phyloP scores from a whole-genome alignment of 2,113 vertebrate species.

The Globicephala melas region DNA sequence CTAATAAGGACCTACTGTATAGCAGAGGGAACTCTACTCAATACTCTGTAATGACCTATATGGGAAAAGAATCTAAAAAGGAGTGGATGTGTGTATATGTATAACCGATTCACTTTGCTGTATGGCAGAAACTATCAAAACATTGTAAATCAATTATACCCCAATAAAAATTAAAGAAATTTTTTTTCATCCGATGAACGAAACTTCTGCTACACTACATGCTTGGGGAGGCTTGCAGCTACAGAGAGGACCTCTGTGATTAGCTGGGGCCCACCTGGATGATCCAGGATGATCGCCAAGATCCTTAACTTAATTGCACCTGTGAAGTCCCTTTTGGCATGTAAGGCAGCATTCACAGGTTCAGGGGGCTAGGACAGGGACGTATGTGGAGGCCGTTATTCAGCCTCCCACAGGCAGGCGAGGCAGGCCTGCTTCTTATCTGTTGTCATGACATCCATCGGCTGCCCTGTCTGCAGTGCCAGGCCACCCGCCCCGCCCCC shows the following conservation, averaged over 20 bases:
- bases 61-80: too few species aligned
- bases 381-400: background rate
- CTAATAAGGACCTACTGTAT: too few species aligned
- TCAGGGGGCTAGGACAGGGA: background rate
- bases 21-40: too few species aligned
- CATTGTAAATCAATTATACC: too few species aligned
- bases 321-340: too few species aligned
- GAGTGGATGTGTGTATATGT: too few species aligned
- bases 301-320: background rate
- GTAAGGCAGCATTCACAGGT: background rate
- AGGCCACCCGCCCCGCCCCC: background rate
- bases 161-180: too few species aligned
- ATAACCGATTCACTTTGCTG: too few species aligned
- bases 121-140: too few species aligned
- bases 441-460: fast-evolving
- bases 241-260: background rate
- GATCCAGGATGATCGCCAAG: background rate
- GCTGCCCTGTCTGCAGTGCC: background rate
- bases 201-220: background rate
- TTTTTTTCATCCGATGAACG: too few species aligned
- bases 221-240: background rate
- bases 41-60: too few species aligned
- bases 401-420: background rate
- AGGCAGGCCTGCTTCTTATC: background rate
- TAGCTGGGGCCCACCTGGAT: background rate